Conservation (phyloP, 2,888 invertebrate genomes). For the Ichneumoninae sp. region DNA sequence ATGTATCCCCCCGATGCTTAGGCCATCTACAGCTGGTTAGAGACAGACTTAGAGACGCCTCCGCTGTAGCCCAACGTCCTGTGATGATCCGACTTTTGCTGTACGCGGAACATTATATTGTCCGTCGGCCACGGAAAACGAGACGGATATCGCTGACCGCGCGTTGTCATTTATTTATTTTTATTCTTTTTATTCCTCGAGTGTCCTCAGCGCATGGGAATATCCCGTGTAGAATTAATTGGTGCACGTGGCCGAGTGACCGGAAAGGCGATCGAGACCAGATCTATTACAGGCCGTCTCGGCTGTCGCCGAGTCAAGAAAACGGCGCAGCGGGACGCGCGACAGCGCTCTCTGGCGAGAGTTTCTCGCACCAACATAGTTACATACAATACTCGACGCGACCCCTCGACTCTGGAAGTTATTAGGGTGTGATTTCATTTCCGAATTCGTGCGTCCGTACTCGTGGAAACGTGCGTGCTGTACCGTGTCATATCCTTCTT, state of each 20-base stretch:
- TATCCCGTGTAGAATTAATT: conserved; percentile 45
- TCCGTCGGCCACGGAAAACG: neutral
- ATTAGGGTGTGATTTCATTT: conserved; percentile 84
- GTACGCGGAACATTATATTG: conserved; percentile 17
- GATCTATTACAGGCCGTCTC: neutral
- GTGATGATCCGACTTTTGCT: neutral
- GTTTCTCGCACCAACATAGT: neutral
- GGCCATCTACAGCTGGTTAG: conserved; percentile 34
- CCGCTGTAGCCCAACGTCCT: neutral
- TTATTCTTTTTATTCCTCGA: conserved; percentile 7
- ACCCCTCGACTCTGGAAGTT: conserved; percentile 75
- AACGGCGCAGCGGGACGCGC: conserved; percentile 19
- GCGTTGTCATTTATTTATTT: neutral
- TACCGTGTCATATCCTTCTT: conserved; percentile 49
- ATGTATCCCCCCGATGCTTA: conserved; percentile 48
- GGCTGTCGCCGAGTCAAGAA: conserved; percentile 16
- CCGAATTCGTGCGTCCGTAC: conserved; percentile 72
- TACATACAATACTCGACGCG: neutral
- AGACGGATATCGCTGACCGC: neutral
- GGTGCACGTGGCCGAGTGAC: conserved; percentile 31
- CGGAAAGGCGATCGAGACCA: conserved; percentile 51
- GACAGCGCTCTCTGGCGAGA: conserved; percentile 5
- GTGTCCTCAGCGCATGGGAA: neutral
- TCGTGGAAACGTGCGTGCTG: conserved; percentile 24
- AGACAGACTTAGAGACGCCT: conserved; percentile 31